These are phyloP conservation scores for Standfussiana lucernea DNA, from an alignment of 2,888 invertebrate species.

Conservation along the genomic window DNA sequence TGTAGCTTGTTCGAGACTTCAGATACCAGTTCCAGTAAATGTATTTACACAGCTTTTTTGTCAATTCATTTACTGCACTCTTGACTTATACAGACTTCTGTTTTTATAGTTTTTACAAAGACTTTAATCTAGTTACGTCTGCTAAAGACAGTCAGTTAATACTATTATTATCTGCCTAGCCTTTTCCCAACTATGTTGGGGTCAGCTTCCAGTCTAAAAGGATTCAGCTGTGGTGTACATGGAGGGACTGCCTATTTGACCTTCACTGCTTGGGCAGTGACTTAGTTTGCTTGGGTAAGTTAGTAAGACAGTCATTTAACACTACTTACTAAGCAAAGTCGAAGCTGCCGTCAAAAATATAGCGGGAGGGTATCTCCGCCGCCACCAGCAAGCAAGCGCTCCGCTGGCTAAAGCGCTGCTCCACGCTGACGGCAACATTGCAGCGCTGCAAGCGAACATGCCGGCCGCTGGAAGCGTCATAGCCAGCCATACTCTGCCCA, in stretches of 20 bases:
- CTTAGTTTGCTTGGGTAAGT: no score
- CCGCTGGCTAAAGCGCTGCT: conserved; percentile 96
- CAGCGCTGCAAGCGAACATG: conserved; percentile 96
- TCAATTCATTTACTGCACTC: no score
- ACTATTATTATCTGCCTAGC: no score
- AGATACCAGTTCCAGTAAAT: no score
- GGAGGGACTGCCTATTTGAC: neutral
- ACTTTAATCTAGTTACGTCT: neutral
- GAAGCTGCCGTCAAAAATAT: conserved; percentile 96
- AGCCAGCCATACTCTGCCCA: conserved; percentile 95
- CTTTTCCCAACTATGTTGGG: no score
- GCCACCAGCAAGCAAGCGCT: conserved; percentile 97
- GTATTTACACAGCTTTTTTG: no score
- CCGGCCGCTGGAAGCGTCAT: conserved; percentile 96
- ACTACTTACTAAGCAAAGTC: conserved; percentile 91
- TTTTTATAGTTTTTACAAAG: no score
- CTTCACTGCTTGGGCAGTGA: no score
- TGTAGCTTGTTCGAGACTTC: no score
- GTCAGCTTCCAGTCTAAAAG: no score
- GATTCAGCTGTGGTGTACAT: no score
- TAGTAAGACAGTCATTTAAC: neutral
- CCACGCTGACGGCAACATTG: conserved; percentile 98
- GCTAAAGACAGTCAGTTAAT: no score
- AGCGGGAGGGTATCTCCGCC: conserved; percentile 94
- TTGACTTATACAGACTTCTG: neutral